phyloP scores from a whole-genome alignment of 2,888 invertebrate genomes.

The Orthosia gothica region DNA sequence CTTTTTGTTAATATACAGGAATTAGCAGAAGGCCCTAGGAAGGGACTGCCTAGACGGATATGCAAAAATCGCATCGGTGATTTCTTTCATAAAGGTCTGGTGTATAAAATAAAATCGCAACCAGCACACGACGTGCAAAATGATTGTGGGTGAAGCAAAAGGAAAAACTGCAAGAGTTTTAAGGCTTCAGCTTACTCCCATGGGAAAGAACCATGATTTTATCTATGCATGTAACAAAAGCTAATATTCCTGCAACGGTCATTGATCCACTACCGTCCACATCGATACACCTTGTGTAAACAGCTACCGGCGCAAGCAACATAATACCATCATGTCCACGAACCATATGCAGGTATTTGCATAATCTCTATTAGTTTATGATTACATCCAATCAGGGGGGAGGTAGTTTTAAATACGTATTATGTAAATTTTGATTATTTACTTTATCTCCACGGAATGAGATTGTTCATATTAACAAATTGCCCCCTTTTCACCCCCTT shows the following conservation, averaged over 20 bases:
- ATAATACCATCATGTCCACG: constrained; percentile 2
- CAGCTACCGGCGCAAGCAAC: constrained; percentile 13
- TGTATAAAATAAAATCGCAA: neutral
- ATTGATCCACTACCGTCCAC: constrained; percentile 30
- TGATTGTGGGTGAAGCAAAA: too few relatives aligned
- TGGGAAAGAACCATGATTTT: neutral
- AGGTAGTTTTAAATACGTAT: too few relatives aligned
- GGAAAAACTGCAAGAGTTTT: neutral
- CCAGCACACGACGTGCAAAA: neutral
- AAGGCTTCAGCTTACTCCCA: neutral
- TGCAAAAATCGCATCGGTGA: too few relatives aligned
- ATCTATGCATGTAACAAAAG: too few relatives aligned
- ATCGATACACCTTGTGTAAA: constrained; percentile 24
- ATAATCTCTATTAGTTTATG: constrained; percentile 40
- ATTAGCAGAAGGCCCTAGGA: too few relatives aligned
- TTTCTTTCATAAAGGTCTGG: too few relatives aligned
- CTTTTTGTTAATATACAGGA: too few relatives aligned
- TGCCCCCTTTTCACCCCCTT: too few relatives aligned
- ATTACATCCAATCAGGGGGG: constrained; percentile 34
- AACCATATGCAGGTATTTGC: constrained; percentile 34
- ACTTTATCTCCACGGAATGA: too few relatives aligned
- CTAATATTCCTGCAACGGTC: neutral
- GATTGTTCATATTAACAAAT: too few relatives aligned
- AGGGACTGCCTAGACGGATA: too few relatives aligned
- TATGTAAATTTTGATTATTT: too few relatives aligned